Evolutionary conservation across 2,888 invertebrate genomes (phyloP), one percentile per base, ranked within the genome.

Genomic region (Laothoe populi): DNA sequence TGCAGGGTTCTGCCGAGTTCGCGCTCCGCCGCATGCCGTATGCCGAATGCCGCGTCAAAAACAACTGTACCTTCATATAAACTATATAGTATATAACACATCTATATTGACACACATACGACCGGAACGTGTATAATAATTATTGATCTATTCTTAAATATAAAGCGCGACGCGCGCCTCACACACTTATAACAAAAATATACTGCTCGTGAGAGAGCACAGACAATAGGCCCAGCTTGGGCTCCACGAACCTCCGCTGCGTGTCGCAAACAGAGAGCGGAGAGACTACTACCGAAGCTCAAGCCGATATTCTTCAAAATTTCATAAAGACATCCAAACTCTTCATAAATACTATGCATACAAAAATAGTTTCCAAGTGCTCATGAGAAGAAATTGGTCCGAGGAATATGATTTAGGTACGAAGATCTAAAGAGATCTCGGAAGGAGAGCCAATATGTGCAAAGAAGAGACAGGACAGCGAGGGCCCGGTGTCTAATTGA

Each of bases 401-500:
- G 65, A 73, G 66, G 64, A 68, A 69, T 49, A 48, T 24, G 24
- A 26, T 5, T 26, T 26, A 31, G 26, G 26, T 70, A 59, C 65
- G 64, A 67, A 65, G 64, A 59, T 67, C 64, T 44, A 60, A 21
- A 63, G 46, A 53, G 59, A 44, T 60, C 53, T 61, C 60, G 63
- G 57, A n/a, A n/a, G 57, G 63, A 44, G 16, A 44, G 8, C 44
- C 44, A 19, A 19, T 19, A 16, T 44, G 44, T 19, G 63, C 63
- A 57, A 60, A 60, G 62, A 60, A 44, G 24, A 61, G 59, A 46
- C 58, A 31, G 19, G 1, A 26, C 24, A 38, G 57, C 21, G n/a
- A 46, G n/a, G 7, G 31, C n/a, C 49, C 60, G 61, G 48, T 21
- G 58, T 59, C 77, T 80, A 91, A 88, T 95, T 94, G 88, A 96